A percentile compares a stretch with the other conserved stretches of the same genome.
Evolutionary conservation across 2,888 invertebrate genomes (phyloP).

Genomic region (Rhyacophila evoluta): DNA sequence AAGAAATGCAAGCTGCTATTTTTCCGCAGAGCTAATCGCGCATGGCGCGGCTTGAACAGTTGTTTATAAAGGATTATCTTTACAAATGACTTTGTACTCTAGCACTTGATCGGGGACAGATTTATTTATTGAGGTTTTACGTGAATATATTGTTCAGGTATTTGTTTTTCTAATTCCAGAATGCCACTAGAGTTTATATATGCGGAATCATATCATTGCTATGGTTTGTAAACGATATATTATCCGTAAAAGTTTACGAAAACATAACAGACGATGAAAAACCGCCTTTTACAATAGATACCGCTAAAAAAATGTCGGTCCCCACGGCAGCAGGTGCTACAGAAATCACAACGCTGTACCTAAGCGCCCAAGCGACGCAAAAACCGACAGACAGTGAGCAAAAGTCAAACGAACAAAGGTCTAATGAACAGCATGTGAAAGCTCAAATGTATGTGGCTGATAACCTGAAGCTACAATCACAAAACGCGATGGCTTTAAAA

Average conservation of each 20-base stretch:
- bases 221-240: constrained; percentile 49
- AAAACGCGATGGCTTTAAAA: constrained; percentile 25
- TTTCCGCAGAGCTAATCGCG: no score
- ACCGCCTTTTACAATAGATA: constrained; percentile 27
- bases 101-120: no score
- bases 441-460: constrained; percentile 44
- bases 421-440: constrained; percentile 44
- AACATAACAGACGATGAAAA: constrained; percentile 39
- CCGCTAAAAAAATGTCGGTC: not conserved
- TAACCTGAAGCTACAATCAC: constrained; percentile 37
- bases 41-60: no score
- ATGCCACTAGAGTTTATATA: constrained; percentile 40
- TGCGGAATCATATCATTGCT: constrained; percentile 44
- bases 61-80: no score
- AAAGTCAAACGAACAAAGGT: constrained; percentile 32
- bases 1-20: no score
- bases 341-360: constrained; percentile 29
- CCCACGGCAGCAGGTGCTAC: constrained; percentile 32
- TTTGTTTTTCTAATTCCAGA: constrained; percentile 40
- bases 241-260: constrained; percentile 47
- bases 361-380: not conserved
- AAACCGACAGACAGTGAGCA: not conserved
- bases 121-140: no score
- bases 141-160: no score
- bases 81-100: no score